Evolutionary conservation across 1,140 invertebrate species (phyloP), one percentile per base, ranked within the genome.

Genomic region (Trypoxylus dichotomus): DNA sequence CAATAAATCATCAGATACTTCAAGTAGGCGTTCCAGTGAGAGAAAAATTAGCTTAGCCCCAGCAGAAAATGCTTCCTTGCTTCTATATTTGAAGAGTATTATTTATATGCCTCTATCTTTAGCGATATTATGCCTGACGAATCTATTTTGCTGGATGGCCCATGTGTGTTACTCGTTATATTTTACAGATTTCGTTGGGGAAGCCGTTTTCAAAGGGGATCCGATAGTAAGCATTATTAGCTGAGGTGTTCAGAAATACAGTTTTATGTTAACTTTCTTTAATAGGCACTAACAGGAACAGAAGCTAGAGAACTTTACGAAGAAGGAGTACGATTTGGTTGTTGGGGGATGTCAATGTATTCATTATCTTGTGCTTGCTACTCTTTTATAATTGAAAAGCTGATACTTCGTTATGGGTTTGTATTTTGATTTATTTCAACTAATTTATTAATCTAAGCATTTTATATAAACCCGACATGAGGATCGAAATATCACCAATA

Each of bases 121-220:
- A 76, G 89, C 93, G 43, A 91, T 96, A 81, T 90, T 99, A 0
- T 98, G 97, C 83, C 79, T 98, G 2, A 98, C 97, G 0, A 98
- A 98, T 88, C 89, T 98, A 0, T 98, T 98, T 86, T 98, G 96
- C 84, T 98, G 97, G 97, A 98, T 97, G 96, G 95, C 96, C 0
- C 94, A 98, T 76, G 96, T 98, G 1, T 98, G 96, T 85, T 99
- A 98, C 84, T 98, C 97, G 0, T 88, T 99, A 0, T 98, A 98
- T 86, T 98, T 98, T 85, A 98, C 97, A 0, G 97, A 98, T 87
- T 99, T 98, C 85, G 97, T 98, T 6, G 97, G 96, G 0, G 96
- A 98, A 87, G 93, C 95, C 32, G 96, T 98, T n/a, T 98, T 94
- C 85, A 90, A 91, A n/a, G 96, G 96, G 0, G 91, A 97, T 89